A percentile compares a stretch with the other conserved stretches of the same genome.
Conservation (phyloP, 2,888 invertebrate genomes). For the Rotaria magnacalcarata region DNA sequence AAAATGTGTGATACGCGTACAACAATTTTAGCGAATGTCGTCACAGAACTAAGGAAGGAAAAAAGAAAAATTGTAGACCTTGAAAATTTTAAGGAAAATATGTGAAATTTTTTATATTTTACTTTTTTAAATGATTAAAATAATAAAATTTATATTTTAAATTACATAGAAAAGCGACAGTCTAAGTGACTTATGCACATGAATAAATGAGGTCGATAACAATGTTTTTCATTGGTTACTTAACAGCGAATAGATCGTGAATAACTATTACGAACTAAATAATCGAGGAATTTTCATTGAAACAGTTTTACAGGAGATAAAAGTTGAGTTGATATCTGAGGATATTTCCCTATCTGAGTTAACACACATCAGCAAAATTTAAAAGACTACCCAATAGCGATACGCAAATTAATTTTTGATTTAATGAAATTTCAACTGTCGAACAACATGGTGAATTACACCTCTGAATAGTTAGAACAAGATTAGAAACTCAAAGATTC, state of each 20-base stretch:
- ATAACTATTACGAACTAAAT: too few species aligned
- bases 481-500: too few species aligned
- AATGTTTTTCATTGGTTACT: not conserved
- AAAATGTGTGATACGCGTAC: slow-evolving; percentile 26
- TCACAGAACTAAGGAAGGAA: not conserved
- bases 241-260: not conserved
- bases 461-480: too few species aligned
- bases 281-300: too few species aligned
- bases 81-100: not conserved
- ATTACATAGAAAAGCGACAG: not conserved
- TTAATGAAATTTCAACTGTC: too few species aligned
- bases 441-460: too few species aligned
- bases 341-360: too few species aligned
- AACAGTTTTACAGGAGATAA: too few species aligned
- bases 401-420: too few species aligned
- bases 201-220: not conserved
- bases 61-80: not conserved
- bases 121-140: not conserved
- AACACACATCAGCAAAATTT: too few species aligned
- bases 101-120: not conserved
- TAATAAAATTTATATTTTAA: not conserved
- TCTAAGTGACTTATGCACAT: not conserved
- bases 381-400: too few species aligned
- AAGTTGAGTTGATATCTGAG: too few species aligned
- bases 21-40: slow-evolving; percentile 26